phyloP scores from a whole-genome alignment of 2,797 vertebrate species.

The Karalla daura region DNA sequence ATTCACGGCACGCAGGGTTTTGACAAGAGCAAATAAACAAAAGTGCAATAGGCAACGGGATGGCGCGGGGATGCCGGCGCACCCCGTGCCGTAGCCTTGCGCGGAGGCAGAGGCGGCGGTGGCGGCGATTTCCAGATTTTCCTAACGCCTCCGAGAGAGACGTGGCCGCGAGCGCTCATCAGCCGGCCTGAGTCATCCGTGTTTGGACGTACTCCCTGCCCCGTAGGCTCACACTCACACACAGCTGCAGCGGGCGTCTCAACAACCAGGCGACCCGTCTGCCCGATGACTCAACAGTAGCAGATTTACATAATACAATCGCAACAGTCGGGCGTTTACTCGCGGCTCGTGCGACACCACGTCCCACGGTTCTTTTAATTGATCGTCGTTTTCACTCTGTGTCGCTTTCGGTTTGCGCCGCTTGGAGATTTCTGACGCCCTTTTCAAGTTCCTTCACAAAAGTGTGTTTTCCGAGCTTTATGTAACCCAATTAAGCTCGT shows the following conservation, averaged over 20 bases:
- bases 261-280: conserved; percentile 27
- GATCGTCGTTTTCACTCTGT: not conserved
- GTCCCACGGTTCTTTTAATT: too few species aligned
- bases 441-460: not conserved
- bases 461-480: not conserved
- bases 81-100: conserved; percentile 15
- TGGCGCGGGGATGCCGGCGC: conserved; percentile 14
- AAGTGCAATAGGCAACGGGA: conserved; percentile 36
- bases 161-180: conserved; percentile 50
- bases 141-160: conserved; percentile 52
- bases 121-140: conserved; percentile 38
- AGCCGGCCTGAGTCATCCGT: conserved; percentile 63
- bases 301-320: conserved; percentile 46
- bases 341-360: too few species aligned
- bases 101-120: conserved; percentile 19
- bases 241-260: conserved; percentile 35
- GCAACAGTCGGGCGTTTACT: conserved; percentile 16
- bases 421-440: not conserved
- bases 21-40: conserved; percentile 66
- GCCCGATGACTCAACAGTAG: conserved; percentile 48
- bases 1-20: conserved; percentile 60
- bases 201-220: conserved; percentile 41
- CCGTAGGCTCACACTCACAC: conserved; percentile 50
- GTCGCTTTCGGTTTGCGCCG: not conserved
- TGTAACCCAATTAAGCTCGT: not conserved